These are phyloP conservation scores for Hormaphis cornu DNA, from an alignment of 1,140 invertebrate species.

Conservation along the genomic window DNA sequence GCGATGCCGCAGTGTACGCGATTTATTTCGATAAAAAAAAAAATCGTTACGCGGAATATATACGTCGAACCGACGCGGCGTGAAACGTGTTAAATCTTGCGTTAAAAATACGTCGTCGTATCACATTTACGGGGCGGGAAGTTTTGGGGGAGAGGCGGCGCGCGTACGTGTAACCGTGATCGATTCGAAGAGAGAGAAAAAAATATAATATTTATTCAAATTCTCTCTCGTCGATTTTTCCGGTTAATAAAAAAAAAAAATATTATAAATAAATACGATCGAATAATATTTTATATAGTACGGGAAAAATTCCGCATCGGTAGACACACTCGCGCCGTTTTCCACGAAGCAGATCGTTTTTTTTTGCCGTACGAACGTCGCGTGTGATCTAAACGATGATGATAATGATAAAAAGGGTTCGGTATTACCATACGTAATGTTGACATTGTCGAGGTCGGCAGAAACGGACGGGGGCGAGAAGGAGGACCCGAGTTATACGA, in stretches of 20 bases:
- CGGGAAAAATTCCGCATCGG: conserved; percentile 23
- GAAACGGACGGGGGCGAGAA: too few species aligned
- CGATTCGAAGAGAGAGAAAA: neutral
- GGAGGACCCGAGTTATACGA: too few species aligned
- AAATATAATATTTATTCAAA: neutral
- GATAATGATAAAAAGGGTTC: too few species aligned
- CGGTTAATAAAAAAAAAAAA: neutral
- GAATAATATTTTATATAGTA: conserved; percentile 25
- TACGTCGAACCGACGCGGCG: neutral
- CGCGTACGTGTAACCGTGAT: too few species aligned
- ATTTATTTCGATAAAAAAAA: too few species aligned
- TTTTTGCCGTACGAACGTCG: too few species aligned
- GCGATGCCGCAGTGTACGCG: too few species aligned
- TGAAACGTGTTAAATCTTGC: conserved; percentile 5
- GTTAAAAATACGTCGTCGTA: conserved; percentile 13
- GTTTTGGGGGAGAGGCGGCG: too few species aligned
- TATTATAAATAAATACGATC: neutral
- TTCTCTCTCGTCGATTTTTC: neutral
- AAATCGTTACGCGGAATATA: too few species aligned
- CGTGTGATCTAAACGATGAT: conserved; percentile 29
- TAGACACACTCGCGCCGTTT: neutral
- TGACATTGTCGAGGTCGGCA: too few species aligned
- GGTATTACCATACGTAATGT: too few species aligned
- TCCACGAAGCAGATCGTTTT: conserved; percentile 12
- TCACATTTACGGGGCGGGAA: neutral